Evolutionary conservation across 2,888 invertebrate species (phyloP).

Genomic region (Hydrotaea diabolus): DNA sequence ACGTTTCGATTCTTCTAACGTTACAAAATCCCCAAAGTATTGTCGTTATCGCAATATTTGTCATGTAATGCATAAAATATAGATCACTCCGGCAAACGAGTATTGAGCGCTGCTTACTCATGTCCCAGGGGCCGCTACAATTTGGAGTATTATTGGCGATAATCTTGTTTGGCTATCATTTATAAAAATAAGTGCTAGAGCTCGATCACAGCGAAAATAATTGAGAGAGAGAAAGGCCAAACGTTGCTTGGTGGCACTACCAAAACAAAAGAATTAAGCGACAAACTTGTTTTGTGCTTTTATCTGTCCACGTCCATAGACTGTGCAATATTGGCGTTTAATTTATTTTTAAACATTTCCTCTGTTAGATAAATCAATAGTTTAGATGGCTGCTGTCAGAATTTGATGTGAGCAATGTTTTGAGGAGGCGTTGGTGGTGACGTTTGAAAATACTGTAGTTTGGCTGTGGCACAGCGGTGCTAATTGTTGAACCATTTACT

Average conservation of each 20-base stretch:
- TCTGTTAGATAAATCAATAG: slow-evolving; percentile 1
- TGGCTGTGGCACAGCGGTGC: no score
- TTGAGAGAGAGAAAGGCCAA: not conserved
- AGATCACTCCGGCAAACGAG: no score
- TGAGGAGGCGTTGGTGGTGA: slow-evolving; percentile 14
- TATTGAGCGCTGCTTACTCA: slow-evolving; percentile 34
- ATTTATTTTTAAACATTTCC: not conserved
- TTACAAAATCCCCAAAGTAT: slow-evolving; percentile 2
- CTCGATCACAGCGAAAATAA: no score
- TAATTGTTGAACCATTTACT: no score
- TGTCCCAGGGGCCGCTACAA: slow-evolving; percentile 47
- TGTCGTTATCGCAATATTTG: not conserved
- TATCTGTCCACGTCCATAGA: not conserved
- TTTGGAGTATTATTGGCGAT: not conserved
- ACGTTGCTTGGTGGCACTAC: not conserved
- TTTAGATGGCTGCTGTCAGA: not conserved
- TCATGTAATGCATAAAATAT: slow-evolving; percentile 46
- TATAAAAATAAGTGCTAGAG: not conserved
- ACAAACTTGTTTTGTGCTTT: not conserved
- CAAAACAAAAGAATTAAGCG: slow-evolving; percentile 12
- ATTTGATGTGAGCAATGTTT: not conserved
- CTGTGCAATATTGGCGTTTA: not conserved
- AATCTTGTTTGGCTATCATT: not conserved
- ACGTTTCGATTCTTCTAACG: not conserved
- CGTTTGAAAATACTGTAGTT: no score